These are phyloP conservation scores for Lethenteron camtschaticum DNA, from an alignment of 2,113 vertebrate species.

Conservation along the genomic window DNA sequence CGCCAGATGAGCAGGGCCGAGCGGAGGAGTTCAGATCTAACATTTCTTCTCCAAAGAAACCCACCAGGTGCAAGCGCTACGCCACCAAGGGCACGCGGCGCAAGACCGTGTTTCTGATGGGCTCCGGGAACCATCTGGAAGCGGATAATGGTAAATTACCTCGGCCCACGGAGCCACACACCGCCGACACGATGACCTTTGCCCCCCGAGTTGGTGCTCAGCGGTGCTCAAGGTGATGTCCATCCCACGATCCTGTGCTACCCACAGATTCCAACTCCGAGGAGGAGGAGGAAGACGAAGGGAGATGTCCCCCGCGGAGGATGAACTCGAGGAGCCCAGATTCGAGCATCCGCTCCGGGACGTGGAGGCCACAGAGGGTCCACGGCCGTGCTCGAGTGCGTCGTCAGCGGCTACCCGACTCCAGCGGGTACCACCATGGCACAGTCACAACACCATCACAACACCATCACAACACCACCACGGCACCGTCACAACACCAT, in stretches of 20 bases:
- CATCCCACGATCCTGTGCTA: slow-evolving; percentile 17
- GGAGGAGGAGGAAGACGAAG: slow-evolving; percentile 28
- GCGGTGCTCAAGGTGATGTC: slow-evolving; percentile 27
- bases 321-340: slow-evolving; percentile 66
- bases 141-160: slow-evolving; percentile 10
- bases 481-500: too few species aligned
- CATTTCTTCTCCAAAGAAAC: too few species aligned
- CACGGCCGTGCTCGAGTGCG: slow-evolving; percentile 60
- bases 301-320: slow-evolving; percentile 66
- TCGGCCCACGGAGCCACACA: slow-evolving; percentile 20
- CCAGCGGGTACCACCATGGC: slow-evolving; percentile 40
- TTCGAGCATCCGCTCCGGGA: slow-evolving; percentile 74
- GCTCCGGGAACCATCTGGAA: background rate
- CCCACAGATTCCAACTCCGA: slow-evolving; percentile 12
- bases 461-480: too few species aligned
- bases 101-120: background rate
- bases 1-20: too few species aligned
- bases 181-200: slow-evolving; percentile 18
- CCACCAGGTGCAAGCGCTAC: too few species aligned
- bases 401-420: slow-evolving; percentile 52
- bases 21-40: too few species aligned
- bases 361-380: slow-evolving; percentile 28
- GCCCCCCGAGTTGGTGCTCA: slow-evolving; percentile 25
- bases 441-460: fast-evolving
- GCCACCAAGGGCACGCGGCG: background rate